These are phyloP conservation scores for Acronicta alni DNA, from an alignment of 2,888 invertebrate genomes.

Conservation along the genomic window DNA sequence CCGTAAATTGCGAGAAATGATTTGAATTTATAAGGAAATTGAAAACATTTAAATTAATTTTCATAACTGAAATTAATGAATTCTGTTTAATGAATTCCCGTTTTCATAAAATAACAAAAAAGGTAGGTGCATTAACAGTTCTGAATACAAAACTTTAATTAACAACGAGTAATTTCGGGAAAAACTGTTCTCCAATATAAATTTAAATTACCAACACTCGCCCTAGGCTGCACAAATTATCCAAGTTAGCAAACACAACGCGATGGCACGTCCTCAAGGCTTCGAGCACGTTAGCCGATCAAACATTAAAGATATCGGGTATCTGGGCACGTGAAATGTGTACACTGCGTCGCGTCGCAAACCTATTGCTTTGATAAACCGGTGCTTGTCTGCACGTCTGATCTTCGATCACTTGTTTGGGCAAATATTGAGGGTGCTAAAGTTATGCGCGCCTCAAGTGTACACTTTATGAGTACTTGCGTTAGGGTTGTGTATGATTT, in stretches of 20 bases:
- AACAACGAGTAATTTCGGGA: slow-evolving; percentile 10
- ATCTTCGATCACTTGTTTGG: slow-evolving; percentile 29
- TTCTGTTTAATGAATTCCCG: background rate
- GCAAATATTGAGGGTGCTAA: slow-evolving; percentile 23
- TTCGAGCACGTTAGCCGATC: slow-evolving; percentile 34
- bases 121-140: background rate
- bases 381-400: slow-evolving; percentile 24
- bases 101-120: slow-evolving; percentile 8
- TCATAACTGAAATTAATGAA: slow-evolving; percentile 7
- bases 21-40: background rate
- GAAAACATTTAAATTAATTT: slow-evolving; percentile 7
- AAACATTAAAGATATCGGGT: slow-evolving; percentile 47
- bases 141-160: background rate
- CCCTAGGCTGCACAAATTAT: slow-evolving; percentile 24
- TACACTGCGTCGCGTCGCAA: slow-evolving; percentile 28
- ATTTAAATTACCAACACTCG: slow-evolving; percentile 22
- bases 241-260: slow-evolving; percentile 11
- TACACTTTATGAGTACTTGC: background rate
- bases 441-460: slow-evolving; percentile 22
- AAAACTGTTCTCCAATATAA: slow-evolving; percentile 30
- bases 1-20: background rate
- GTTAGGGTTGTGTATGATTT: background rate
- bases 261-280: slow-evolving; percentile 27
- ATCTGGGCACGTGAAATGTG: slow-evolving; percentile 30
- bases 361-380: slow-evolving; percentile 33